phyloP scores from a whole-genome alignment of 1,140 invertebrate genomes.

The Cataglyphis hispanica region DNA sequence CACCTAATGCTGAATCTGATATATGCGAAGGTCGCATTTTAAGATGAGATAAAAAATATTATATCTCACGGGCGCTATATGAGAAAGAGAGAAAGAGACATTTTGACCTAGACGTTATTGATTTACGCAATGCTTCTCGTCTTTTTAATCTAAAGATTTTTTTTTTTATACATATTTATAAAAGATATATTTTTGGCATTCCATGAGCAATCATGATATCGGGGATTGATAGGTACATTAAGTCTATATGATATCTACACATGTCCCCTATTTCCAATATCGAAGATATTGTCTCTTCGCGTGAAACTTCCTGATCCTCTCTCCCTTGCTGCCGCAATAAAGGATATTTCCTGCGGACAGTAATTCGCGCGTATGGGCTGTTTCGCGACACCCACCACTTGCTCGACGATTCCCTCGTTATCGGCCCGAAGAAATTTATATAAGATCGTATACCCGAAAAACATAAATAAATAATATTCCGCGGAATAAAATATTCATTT shows the following conservation, averaged over 20 bases:
- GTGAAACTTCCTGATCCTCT: background rate
- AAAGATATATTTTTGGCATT: background rate
- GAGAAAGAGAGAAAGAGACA: background rate
- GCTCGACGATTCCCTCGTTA: conserved; percentile 30
- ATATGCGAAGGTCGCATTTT: conserved; percentile 29
- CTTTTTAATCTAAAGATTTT: background rate
- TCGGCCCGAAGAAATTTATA: conserved; percentile 24
- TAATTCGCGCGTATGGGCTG: conserved; percentile 23
- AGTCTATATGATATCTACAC: background rate
- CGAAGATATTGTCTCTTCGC: conserved; percentile 8
- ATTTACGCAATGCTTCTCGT: background rate
- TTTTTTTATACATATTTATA: too few relatives aligned
- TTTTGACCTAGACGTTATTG: background rate
- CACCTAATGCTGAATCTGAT: background rate
- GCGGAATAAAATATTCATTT: background rate
- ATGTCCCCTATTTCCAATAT: background rate
- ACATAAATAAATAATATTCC: conserved; percentile 42
- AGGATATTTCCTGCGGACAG: conserved; percentile 29
- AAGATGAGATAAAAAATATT: conserved; percentile 3
- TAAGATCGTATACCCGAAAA: conserved; percentile 1
- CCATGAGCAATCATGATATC: background rate
- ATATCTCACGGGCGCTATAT: background rate
- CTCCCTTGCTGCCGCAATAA: conserved; percentile 9
- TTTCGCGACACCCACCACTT: conserved; percentile 52
- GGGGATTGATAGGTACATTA: background rate